Evolutionary conservation across 23 tunicate genomes (phyloP).

Genomic region (Botrylloides violaceus): DNA sequence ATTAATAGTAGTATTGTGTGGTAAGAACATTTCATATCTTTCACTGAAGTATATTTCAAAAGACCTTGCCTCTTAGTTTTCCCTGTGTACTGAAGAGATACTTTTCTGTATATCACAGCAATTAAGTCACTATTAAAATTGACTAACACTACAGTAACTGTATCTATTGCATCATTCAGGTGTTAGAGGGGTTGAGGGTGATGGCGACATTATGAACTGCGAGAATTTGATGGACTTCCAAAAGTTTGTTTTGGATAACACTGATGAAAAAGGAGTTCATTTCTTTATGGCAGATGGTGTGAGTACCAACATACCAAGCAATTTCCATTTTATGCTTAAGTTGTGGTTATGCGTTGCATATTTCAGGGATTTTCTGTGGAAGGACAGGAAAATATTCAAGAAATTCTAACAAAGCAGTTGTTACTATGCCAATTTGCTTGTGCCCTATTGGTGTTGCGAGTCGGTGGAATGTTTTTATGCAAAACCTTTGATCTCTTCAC

Average conservation of each 20-base stretch:
- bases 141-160: too few relatives aligned
- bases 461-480: conserved; percentile 68
- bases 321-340: background rate
- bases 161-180: too few relatives aligned
- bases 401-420: conserved; percentile 83
- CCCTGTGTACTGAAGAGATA: background rate
- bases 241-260: conserved; percentile 55
- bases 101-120: too few relatives aligned
- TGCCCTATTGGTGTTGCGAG: conserved; percentile 49
- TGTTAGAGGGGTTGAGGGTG: conserved; percentile 50
- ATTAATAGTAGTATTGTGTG: too few relatives aligned
- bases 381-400: conserved; percentile 93
- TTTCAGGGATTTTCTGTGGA: conserved; percentile 89
- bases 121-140: too few relatives aligned
- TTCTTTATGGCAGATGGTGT: conserved; percentile 91
- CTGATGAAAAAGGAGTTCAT: conserved; percentile 81
- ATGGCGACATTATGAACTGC: conserved; percentile 78
- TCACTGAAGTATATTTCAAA: too few relatives aligned
- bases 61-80: too few relatives aligned
- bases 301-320: background rate
- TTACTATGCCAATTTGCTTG: conserved; percentile 75
- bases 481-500: conserved; percentile 91
- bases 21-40: too few relatives aligned
- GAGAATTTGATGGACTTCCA: conserved; percentile 66
- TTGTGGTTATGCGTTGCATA: background rate